Conservation (phyloP, 2,888 invertebrate species). For the Dryomyza anilis region DNA sequence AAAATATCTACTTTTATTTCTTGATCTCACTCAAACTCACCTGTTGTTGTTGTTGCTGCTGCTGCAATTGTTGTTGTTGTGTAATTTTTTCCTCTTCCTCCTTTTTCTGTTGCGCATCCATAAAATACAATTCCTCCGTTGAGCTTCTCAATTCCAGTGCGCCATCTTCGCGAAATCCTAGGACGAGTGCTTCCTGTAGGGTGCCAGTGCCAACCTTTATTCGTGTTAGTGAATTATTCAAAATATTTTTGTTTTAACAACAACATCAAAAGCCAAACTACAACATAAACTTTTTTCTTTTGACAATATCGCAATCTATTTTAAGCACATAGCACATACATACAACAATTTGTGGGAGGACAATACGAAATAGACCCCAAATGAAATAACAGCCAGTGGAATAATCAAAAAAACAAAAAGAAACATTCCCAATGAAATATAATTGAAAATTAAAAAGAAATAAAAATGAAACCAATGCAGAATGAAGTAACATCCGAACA, state of each 20-base stretch:
- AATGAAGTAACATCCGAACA: no score
- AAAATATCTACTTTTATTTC: no score
- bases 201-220: slow-evolving; percentile 64
- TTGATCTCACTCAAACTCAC: no score
- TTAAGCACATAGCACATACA: not conserved
- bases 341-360: not conserved
- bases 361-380: not conserved
- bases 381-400: no score
- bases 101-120: slow-evolving; percentile 67
- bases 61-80: slow-evolving; percentile 46
- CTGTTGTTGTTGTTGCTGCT: slow-evolving; percentile 20
- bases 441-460: no score
- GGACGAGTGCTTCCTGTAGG: slow-evolving; percentile 62
- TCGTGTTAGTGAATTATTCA: slow-evolving; percentile 33
- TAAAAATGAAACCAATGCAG: no score
- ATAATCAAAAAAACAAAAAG: no score
- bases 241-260: slow-evolving; percentile 6
- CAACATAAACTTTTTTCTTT: not conserved
- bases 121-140: slow-evolving; percentile 85
- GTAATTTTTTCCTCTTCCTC: slow-evolving; percentile 60
- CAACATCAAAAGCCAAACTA: slow-evolving; percentile 3
- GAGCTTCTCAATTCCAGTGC: slow-evolving; percentile 84
- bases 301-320: not conserved
- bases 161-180: slow-evolving; percentile 76
- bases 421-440: no score